Conservation (phyloP, 2,888 invertebrate genomes). For the Caenorhabditis sp. region DNA sequence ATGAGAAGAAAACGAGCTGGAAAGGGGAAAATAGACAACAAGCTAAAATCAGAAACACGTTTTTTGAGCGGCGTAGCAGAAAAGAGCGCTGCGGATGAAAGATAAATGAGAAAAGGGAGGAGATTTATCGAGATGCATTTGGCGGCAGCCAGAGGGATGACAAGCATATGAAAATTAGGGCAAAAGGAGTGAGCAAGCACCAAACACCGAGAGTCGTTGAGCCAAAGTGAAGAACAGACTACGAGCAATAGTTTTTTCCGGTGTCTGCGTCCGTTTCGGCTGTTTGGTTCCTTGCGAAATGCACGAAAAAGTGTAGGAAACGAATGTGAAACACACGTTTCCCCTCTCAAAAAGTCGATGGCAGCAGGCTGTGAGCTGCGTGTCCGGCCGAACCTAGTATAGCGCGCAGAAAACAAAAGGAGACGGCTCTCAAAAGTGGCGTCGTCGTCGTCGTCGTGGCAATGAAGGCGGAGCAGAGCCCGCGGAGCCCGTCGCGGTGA, state of each 20-base stretch:
- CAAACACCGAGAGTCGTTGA: constrained; percentile 13
- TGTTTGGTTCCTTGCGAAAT: background rate
- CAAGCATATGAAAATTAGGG: constrained; percentile 1
- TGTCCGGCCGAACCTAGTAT: constrained; percentile 3
- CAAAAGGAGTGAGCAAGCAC: background rate
- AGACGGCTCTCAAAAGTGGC: background rate
- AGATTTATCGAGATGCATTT: constrained; percentile 8
- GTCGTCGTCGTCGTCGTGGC: constrained; percentile 35
- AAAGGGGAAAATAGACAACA: constrained; percentile 10
- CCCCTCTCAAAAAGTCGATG: constrained; percentile 6
- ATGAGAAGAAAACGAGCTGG: constrained; percentile 10
- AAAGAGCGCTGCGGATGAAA: background rate
- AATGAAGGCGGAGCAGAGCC: constrained; percentile 3
- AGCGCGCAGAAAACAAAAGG: background rate
- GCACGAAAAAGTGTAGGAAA: background rate
- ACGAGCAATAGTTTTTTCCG: constrained; percentile 1
- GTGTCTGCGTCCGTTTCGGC: background rate
- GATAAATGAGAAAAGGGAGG: constrained; percentile 4
- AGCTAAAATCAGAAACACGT: constrained; percentile 53
- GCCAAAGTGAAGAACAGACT: background rate
- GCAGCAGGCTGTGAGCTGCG: background rate
- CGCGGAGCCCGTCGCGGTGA: background rate
- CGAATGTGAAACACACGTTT: constrained; percentile 6
- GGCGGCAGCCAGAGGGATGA: background rate
- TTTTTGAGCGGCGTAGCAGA: constrained; percentile 15